phyloP scores from a whole-genome alignment of 1,140 invertebrate species.

The Holotrichia oblita region DNA sequence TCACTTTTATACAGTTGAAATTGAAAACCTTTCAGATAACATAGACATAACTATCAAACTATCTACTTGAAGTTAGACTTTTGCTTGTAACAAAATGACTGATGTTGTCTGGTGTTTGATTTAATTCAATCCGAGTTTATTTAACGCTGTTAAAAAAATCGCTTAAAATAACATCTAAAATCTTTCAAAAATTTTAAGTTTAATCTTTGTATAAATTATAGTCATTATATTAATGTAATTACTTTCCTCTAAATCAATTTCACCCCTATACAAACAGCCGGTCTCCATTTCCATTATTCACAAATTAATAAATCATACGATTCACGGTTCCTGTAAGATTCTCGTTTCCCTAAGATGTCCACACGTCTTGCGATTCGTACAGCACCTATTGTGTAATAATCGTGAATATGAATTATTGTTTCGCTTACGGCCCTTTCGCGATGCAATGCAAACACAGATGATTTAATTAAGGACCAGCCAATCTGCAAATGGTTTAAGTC shows the following conservation, averaged over 20 bases:
- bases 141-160: too few relatives aligned
- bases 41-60: too few relatives aligned
- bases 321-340: background rate
- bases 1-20: too few relatives aligned
- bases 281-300: background rate
- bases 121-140: too few relatives aligned
- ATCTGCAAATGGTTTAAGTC: slow-evolving; percentile 25
- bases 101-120: too few relatives aligned
- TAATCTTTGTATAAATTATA: too few relatives aligned
- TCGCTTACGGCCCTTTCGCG: slow-evolving; percentile 17
- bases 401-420: slow-evolving; percentile 32
- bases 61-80: too few relatives aligned
- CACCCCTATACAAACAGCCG: background rate
- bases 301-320: slow-evolving; percentile 6
- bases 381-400: slow-evolving; percentile 18
- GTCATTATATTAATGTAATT: too few relatives aligned
- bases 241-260: background rate
- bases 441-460: slow-evolving; percentile 18
- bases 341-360: slow-evolving; percentile 23
- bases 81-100: too few relatives aligned
- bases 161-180: too few relatives aligned
- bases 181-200: too few relatives aligned
- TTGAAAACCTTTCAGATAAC: too few relatives aligned
- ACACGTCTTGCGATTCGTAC: background rate
- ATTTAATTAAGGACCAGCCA: slow-evolving; percentile 31